phyloP scores from a whole-genome alignment of 2,113 vertebrate genomes.

The Ceratotherium simum region DNA sequence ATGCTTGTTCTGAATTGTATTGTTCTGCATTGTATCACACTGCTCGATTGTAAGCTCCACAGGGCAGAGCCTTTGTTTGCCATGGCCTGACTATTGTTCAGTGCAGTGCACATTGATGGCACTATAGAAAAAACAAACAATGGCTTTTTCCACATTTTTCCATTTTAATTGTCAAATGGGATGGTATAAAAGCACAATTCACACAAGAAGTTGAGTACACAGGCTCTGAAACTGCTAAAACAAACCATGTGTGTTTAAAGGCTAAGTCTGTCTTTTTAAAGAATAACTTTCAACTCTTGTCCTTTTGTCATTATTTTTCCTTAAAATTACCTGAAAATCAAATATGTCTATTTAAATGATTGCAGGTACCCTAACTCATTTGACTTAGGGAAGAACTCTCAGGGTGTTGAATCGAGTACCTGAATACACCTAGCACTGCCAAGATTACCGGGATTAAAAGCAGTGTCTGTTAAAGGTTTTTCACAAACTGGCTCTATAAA shows the following conservation, averaged over 20 bases:
- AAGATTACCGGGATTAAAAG: not conserved
- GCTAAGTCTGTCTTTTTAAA: not conserved
- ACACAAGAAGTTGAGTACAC: slow-evolving; percentile 9
- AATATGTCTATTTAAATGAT: not conserved
- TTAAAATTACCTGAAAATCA: not conserved
- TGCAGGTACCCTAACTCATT: not conserved
- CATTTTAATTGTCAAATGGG: slow-evolving; percentile 76
- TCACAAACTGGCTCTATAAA: not conserved
- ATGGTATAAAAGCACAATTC: slow-evolving; percentile 49
- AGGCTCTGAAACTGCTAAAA: slow-evolving; percentile 39
- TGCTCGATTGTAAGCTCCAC: slow-evolving; percentile 19
- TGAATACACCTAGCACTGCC: not conserved
- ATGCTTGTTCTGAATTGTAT: slow-evolving; percentile 69
- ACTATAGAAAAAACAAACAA: slow-evolving; percentile 75
- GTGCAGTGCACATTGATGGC: not conserved
- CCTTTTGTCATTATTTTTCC: not conserved
- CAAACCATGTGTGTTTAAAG: not conserved
- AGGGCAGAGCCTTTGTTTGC: slow-evolving; percentile 68
- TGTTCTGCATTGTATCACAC: slow-evolving; percentile 61
- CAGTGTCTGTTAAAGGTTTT: not conserved
- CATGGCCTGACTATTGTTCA: slow-evolving; percentile 69
- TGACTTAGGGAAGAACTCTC: not conserved
- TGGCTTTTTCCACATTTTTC: slow-evolving; percentile 48
- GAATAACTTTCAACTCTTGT: not conserved
- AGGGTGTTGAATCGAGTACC: not conserved